A percentile compares a stretch with the other conserved stretches of the same genome.
Evolutionary conservation across 2,113 vertebrate genomes (phyloP).

Genomic region (pig (Sus scrofa)): T2T-Sscrofa CM000827.6:41387501-41388000

Average conservation of each 20-base stretch:
- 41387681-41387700: conserved; percentile 38
- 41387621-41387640: conserved; percentile 53
- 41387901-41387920: background rate
- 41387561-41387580: conserved; percentile 66
- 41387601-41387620: conserved; percentile 64
- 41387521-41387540: background rate
- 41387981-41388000: rapidly evolving
- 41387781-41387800: conserved; percentile 23
- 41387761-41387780: background rate
- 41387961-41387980: too few relatives aligned
- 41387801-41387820: background rate
- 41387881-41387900: background rate
- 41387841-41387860: conserved; percentile 23
- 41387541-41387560: conserved; percentile 59
- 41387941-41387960: background rate
- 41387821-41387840: background rate
- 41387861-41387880: background rate
- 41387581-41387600: conserved; percentile 62
- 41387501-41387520: background rate
- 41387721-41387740: background rate
- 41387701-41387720: background rate
- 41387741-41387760: background rate
- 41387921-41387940: background rate
- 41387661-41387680: background rate
- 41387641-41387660: background rate